Percentiles rank a stretch among this genome's conserved stretches.
Conservation (phyloP, 2,888 invertebrate genomes). For the Kryphioiulus occultus region DNA sequence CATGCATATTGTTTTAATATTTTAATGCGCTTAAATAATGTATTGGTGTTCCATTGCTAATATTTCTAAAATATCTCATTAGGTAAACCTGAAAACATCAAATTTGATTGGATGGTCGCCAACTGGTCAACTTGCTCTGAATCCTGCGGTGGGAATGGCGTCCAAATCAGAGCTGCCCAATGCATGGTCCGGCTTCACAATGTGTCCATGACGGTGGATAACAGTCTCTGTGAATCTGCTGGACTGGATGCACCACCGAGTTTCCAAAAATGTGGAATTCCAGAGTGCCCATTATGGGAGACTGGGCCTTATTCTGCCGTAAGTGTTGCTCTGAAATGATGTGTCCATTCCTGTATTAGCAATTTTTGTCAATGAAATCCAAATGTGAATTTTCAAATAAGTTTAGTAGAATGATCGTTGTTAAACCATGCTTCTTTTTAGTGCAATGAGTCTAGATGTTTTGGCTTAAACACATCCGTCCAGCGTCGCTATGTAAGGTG, state of each 20-base stretch:
- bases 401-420: too few relatives aligned
- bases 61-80: conserved; percentile 47
- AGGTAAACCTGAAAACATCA: conserved; percentile 65
- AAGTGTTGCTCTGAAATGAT: too few relatives aligned
- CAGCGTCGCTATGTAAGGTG: conserved; percentile 76
- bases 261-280: conserved; percentile 72
- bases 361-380: too few relatives aligned
- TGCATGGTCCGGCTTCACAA: conserved; percentile 73
- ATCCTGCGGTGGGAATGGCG: conserved; percentile 79
- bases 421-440: conserved; percentile 57
- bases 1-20: not conserved
- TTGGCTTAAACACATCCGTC: conserved; percentile 78
- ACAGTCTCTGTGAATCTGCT: conserved; percentile 72
- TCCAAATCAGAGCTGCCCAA: conserved; percentile 73
- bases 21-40: not conserved
- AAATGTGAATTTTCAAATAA: not conserved
- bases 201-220: conserved; percentile 70
- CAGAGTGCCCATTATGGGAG: conserved; percentile 78
- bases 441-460: conserved; percentile 77
- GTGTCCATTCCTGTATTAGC: too few relatives aligned
- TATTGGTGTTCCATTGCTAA: not conserved
- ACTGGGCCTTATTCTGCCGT: conserved; percentile 72
- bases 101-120: conserved; percentile 81
- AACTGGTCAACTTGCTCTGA: conserved; percentile 88
- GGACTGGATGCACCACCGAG: conserved; percentile 70